A percentile compares a stretch with the other conserved stretches of the same genome.
These are phyloP conservation scores for Coilia nasus DNA, from an alignment of 2,797 vertebrate species.

Conservation along the genomic window DNA sequence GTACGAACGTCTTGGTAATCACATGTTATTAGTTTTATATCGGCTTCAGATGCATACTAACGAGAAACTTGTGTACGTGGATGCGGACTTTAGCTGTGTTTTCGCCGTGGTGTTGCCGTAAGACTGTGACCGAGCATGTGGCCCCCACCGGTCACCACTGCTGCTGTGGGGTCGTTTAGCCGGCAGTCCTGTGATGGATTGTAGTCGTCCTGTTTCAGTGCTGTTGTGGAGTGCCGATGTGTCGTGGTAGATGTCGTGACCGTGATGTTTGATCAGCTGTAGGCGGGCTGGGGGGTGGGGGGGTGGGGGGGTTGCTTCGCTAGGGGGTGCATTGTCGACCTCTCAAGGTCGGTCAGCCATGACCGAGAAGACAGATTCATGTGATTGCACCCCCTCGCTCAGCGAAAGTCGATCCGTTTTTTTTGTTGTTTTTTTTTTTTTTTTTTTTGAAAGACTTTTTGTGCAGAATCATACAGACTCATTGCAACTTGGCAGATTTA, in stretches of 20 bases:
- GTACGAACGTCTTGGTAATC: background rate
- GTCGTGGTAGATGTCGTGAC: background rate
- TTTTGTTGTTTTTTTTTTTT: background rate
- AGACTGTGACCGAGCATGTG: background rate
- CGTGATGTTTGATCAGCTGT: conserved; percentile 13
- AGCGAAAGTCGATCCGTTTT: conserved; percentile 11
- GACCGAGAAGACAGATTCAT: conserved; percentile 10
- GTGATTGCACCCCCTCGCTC: background rate
- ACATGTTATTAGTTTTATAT: conserved; percentile 15
- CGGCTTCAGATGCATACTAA: conserved; percentile 17
- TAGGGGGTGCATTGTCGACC: background rate
- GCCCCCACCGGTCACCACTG: background rate
- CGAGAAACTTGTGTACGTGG: background rate
- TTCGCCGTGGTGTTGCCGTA: background rate
- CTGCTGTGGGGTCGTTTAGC: background rate
- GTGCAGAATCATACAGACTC: conserved; percentile 18
- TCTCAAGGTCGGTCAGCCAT: background rate
- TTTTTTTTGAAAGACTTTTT: background rate
- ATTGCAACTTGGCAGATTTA: background rate
- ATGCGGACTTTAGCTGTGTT: background rate
- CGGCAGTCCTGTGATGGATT: background rate
- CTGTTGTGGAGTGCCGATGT: conserved; percentile 1
- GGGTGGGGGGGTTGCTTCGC: background rate
- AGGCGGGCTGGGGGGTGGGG: background rate
- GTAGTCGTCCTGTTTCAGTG: conserved; percentile 13